Conservation (phyloP, 2,113 vertebrate genomes). For the Ariopsis seemanni region DNA sequence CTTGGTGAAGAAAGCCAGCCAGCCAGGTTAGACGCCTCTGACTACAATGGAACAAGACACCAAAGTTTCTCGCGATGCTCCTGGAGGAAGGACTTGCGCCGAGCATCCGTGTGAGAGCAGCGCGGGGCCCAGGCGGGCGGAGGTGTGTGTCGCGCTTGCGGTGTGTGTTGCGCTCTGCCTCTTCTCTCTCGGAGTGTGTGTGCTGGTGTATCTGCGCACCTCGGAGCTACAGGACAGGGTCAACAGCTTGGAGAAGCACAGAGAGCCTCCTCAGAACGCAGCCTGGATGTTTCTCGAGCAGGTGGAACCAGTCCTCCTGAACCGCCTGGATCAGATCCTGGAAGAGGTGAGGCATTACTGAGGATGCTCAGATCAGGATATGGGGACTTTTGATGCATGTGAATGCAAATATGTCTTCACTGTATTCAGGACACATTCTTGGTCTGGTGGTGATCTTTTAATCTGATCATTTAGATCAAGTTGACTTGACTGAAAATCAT, state of each 20-base stretch:
- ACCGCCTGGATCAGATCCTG: slow-evolving; percentile 67
- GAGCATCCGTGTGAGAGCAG: slow-evolving; percentile 55
- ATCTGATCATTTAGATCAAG: not conserved
- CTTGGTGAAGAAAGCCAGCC: slow-evolving; percentile 40
- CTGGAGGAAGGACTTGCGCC: slow-evolving; percentile 50
- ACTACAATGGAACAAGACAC: slow-evolving; percentile 64
- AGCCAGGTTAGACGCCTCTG: not conserved
- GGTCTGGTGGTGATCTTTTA: not conserved
- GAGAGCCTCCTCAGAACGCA: slow-evolving; percentile 60
- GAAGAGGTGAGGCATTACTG: slow-evolving; percentile 53
- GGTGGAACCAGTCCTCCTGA: slow-evolving; percentile 71
- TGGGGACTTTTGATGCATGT: not conserved
- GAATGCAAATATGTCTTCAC: not conserved
- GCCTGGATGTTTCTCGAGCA: slow-evolving; percentile 73
- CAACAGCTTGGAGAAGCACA: slow-evolving; percentile 68
- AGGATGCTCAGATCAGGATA: not conserved
- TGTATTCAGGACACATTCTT: not conserved
- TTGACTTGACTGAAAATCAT: not conserved
- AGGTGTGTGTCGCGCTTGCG: slow-evolving; percentile 44
- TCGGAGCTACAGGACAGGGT: slow-evolving; percentile 71
- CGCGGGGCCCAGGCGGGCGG: slow-evolving; percentile 56
- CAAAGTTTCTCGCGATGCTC: slow-evolving; percentile 30
- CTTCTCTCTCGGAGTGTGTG: slow-evolving; percentile 70
- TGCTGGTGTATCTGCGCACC: slow-evolving; percentile 63
- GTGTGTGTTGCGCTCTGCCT: slow-evolving; percentile 59